These are phyloP conservation scores for Piezodorus guildinii DNA, from an alignment of 1,140 invertebrate species.

Conservation along the genomic window DNA sequence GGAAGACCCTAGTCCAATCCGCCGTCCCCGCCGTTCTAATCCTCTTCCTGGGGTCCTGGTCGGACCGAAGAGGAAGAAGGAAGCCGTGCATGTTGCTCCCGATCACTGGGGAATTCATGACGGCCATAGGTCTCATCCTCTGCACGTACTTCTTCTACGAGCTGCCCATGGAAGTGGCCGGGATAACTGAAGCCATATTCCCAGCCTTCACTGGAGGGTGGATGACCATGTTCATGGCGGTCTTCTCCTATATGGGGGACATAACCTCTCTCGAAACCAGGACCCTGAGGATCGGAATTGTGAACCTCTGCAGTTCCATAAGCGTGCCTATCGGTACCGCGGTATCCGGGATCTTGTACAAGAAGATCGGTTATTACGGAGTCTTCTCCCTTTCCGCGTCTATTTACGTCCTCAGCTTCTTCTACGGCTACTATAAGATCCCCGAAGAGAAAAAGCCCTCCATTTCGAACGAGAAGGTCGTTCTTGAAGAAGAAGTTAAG, in stretches of 20 bases:
- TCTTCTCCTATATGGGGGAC: conserved; percentile 80
- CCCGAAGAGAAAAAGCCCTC: conserved; percentile 1
- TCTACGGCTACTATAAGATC: conserved; percentile 42
- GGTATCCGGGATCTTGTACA: conserved; percentile 34
- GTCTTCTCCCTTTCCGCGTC: conserved; percentile 60
- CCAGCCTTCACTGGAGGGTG: conserved; percentile 69
- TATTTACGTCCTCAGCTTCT: conserved; percentile 57
- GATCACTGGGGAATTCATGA: conserved; percentile 66
- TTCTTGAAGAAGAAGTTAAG: not conserved
- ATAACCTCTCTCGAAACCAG: conserved; percentile 67
- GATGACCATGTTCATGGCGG: conserved; percentile 80
- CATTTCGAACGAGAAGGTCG: not conserved
- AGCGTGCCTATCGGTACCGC: conserved; percentile 52
- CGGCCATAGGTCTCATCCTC: conserved; percentile 59
- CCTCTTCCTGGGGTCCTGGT: conserved; percentile 53
- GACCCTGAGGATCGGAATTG: conserved; percentile 69
- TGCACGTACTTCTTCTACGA: conserved; percentile 59
- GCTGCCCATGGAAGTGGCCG: conserved; percentile 59
- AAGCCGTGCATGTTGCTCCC: conserved; percentile 77
- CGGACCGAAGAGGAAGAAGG: conserved; percentile 46
- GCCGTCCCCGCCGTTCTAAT: conserved; percentile 60
- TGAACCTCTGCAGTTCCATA: conserved; percentile 68
- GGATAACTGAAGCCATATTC: conserved; percentile 61
- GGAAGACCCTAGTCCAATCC: conserved; percentile 68
- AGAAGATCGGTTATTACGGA: conserved; percentile 66